phyloP scores from a whole-genome alignment of 2,888 invertebrate genomes.

The Mystacides longicornis region DNA sequence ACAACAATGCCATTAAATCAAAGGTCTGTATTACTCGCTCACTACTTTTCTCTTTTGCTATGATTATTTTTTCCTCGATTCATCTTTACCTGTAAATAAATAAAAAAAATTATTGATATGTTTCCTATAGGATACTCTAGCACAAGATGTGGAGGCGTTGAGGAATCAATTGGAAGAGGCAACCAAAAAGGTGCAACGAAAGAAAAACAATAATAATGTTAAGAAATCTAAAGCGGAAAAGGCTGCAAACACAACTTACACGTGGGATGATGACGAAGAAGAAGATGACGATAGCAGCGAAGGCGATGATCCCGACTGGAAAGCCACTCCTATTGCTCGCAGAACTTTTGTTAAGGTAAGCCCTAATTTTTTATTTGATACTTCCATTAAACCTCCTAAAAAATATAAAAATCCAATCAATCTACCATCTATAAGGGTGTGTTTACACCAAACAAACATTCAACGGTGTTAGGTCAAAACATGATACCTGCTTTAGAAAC shows the following conservation, averaged over 20 bases:
- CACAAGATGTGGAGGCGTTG: constrained; percentile 32
- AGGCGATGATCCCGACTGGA: constrained; percentile 62
- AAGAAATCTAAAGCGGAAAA: constrained; percentile 18
- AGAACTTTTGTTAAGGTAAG: constrained; percentile 33
- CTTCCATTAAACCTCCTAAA: too few relatives aligned
- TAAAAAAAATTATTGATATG: background rate
- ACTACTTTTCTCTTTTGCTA: too few relatives aligned
- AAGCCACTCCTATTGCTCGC: constrained; percentile 46
- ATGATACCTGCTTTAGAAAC: too few relatives aligned
- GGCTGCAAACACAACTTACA: constrained; percentile 18
- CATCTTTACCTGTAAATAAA: background rate
- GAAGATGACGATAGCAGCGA: constrained; percentile 36
- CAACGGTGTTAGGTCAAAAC: too few relatives aligned
- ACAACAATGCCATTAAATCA: constrained; percentile 12
- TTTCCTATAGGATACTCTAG: constrained; percentile 18
- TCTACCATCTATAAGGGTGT: too few relatives aligned
- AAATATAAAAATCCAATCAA: too few relatives aligned
- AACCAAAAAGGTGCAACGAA: constrained; percentile 33
- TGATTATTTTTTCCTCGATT: too few relatives aligned
- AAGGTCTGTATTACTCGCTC: constrained; percentile 20
- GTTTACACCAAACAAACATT: too few relatives aligned
- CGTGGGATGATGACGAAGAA: constrained; percentile 33
- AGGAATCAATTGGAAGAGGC: constrained; percentile 38
- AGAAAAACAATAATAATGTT: constrained; percentile 28
- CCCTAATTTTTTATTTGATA: too few relatives aligned